Conservation (phyloP, 64 coral and sea anemone genomes). For the Porites lutea region DNA sequence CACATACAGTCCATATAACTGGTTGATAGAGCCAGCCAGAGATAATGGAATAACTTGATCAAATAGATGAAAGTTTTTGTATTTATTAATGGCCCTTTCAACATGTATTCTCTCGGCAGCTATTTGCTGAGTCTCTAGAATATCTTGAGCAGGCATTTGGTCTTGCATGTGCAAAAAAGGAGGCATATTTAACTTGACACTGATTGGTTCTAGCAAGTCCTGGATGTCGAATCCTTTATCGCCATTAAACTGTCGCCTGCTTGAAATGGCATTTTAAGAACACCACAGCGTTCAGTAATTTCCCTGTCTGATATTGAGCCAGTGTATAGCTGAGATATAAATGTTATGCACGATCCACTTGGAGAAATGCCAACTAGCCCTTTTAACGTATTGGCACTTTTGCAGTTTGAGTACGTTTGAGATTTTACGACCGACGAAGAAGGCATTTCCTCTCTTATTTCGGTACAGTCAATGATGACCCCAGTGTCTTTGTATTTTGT, state of each 20-base stretch:
- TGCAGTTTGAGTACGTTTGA: neutral
- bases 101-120: constrained; percentile 50
- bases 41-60: constrained; percentile 47
- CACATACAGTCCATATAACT: constrained; percentile 61
- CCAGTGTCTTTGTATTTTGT: neutral
- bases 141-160: constrained; percentile 42
- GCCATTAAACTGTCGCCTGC: constrained; percentile 26
- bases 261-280: constrained; percentile 37
- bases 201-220: constrained; percentile 43
- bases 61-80: constrained; percentile 59
- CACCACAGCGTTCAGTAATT: constrained; percentile 6
- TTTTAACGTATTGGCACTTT: constrained; percentile 19
- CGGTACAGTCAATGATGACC: constrained; percentile 41
- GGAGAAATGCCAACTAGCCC: constrained; percentile 11
- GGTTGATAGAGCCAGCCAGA: constrained; percentile 35
- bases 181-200: constrained; percentile 24
- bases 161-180: constrained; percentile 50
- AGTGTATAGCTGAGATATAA: constrained; percentile 22
- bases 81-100: constrained; percentile 30
- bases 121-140: constrained; percentile 32
- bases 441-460: constrained; percentile 18
- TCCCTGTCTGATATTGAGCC: constrained; percentile 25
- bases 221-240: constrained; percentile 56
- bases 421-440: neutral
- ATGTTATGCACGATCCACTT: neutral